Evolutionary conservation across 1,140 invertebrate genomes (phyloP).

Genomic region (Andricus grossulariae): DNA sequence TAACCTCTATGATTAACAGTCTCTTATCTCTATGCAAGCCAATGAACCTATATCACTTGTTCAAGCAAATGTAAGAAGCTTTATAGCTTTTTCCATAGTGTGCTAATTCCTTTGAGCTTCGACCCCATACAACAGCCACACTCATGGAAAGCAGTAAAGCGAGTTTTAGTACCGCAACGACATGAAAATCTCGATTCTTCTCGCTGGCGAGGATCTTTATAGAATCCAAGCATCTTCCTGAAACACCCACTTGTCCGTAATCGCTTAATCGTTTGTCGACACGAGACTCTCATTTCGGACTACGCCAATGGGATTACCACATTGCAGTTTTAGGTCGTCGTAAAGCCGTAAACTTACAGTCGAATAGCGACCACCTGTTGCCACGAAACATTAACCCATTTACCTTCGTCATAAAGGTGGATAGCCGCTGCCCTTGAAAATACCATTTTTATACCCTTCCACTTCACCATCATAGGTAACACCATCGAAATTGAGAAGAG

Average conservation of each 20-base stretch:
- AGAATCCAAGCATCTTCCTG: constrained; percentile 18
- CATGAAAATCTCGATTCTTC: constrained; percentile 29
- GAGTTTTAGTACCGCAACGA: constrained; percentile 8
- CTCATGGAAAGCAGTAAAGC: constrained; percentile 2
- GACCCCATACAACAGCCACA: neutral
- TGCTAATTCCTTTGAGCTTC: constrained; percentile 11
- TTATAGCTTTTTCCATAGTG: neutral
- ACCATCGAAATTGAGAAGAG: too few relatives aligned
- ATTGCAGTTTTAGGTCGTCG: constrained; percentile 65
- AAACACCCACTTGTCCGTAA: constrained; percentile 26
- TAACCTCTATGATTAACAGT: neutral
- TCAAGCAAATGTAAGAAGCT: neutral
- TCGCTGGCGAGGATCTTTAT: constrained; percentile 3
- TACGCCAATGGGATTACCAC: constrained; percentile 59
- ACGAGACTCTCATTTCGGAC: constrained; percentile 57
- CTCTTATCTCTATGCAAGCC: neutral
- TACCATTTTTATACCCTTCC: too few relatives aligned
- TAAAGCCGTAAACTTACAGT: constrained; percentile 71
- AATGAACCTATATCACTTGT: too few relatives aligned
- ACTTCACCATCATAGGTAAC: too few relatives aligned
- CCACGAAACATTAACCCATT: constrained; percentile 75
- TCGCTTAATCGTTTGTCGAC: constrained; percentile 49
- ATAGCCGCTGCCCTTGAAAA: constrained; percentile 52
- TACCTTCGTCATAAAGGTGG: constrained; percentile 72
- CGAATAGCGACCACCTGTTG: constrained; percentile 74